Percentiles rank a stretch among this genome's conserved stretches.
phyloP scores from a whole-genome alignment of 2,113 vertebrate genomes.

The Cairina moschata region DNA sequence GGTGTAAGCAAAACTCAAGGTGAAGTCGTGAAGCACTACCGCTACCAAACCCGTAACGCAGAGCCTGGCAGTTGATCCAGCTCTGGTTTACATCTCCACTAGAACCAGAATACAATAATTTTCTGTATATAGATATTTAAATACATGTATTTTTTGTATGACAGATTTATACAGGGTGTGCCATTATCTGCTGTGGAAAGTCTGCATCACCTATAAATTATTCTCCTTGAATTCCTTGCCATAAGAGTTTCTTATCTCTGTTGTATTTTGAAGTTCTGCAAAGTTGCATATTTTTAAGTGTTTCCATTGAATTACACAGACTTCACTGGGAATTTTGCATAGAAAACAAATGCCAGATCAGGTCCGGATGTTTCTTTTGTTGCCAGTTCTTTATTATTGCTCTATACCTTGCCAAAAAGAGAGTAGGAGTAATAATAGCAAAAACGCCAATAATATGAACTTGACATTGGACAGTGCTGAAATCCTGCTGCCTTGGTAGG shows the following conservation, averaged over 20 bases:
- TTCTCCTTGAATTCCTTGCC: constrained; percentile 7
- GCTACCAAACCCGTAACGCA: fast-evolving
- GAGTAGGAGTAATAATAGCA: not conserved
- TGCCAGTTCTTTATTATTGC: not conserved
- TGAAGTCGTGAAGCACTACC: fast-evolving
- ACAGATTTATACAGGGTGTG: constrained; percentile 47
- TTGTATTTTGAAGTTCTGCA: not conserved
- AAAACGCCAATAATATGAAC: not conserved
- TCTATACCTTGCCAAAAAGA: constrained; percentile 15
- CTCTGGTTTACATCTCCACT: not conserved
- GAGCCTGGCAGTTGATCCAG: not conserved
- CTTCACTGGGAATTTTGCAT: not conserved
- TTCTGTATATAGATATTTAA: constrained; percentile 11
- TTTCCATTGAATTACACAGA: not conserved
- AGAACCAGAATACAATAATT: not conserved
- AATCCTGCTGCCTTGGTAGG: constrained; percentile 2
- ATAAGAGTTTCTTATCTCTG: not conserved
- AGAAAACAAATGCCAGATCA: not conserved
- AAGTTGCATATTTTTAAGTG: not conserved
- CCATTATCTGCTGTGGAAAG: not conserved
- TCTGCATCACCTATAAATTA: not conserved
- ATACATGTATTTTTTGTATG: constrained; percentile 55
- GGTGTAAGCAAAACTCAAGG: not conserved
- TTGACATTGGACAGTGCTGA: not conserved
- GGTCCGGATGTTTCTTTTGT: not conserved